Percentiles rank a stretch among this genome's conserved stretches.
phyloP scores from a whole-genome alignment of 1,140 invertebrate genomes.

The Lordiphosa mommai region DNA sequence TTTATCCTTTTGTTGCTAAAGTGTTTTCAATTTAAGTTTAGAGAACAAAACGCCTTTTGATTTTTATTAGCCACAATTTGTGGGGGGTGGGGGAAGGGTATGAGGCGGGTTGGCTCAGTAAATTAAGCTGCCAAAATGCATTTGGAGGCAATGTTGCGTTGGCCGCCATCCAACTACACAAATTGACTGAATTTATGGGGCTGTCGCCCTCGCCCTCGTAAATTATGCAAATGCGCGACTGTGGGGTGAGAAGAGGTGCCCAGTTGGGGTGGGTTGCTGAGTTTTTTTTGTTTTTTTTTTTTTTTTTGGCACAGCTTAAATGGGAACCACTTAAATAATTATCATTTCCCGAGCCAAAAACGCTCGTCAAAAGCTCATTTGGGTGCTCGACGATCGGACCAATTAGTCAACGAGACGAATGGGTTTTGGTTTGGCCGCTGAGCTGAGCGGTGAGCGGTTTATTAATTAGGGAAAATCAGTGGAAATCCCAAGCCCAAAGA shows the following conservation, averaged over 20 bases:
- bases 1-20: conserved; percentile 66
- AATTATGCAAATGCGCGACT: conserved; percentile 61
- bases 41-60: conserved; percentile 77
- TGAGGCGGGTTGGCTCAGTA: neutral
- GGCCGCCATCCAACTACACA: conserved; percentile 26
- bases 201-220: conserved; percentile 54
- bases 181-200: conserved; percentile 47
- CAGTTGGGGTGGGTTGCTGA: too few species aligned
- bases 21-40: conserved; percentile 78
- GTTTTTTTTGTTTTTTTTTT: neutral
- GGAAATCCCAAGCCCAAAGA: conserved; percentile 34
- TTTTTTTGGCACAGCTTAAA: conserved; percentile 55
- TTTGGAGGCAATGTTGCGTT: conserved; percentile 24
- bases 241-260: neutral
- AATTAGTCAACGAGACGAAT: conserved; percentile 63
- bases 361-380: conserved; percentile 73
- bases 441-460: conserved; percentile 40
- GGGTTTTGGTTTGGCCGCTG: conserved; percentile 4
- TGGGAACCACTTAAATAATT: conserved; percentile 71
- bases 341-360: conserved; percentile 64
- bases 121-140: conserved; percentile 45
- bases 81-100: neutral
- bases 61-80: conserved; percentile 61
- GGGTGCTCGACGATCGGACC: conserved; percentile 53
- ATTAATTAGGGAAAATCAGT: conserved; percentile 72